phyloP scores from a whole-genome alignment of 1,140 invertebrate species.

The Orchestia grillus region DNA sequence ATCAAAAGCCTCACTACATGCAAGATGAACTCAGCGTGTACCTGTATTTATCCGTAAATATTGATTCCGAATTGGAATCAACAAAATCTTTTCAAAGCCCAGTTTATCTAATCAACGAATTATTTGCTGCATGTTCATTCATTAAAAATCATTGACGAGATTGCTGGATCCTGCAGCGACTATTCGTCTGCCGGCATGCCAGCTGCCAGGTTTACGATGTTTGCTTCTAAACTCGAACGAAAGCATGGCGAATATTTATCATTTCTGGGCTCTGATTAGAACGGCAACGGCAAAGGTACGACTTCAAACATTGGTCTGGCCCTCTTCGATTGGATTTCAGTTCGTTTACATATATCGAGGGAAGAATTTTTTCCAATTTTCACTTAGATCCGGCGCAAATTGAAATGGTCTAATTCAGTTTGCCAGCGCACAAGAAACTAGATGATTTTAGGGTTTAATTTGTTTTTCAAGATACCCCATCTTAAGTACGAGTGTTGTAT shows the following conservation, averaged over 20 bases:
- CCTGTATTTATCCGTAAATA: background rate
- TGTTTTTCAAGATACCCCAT: background rate
- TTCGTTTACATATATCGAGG: background rate
- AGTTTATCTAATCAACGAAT: background rate
- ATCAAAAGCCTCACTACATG: background rate
- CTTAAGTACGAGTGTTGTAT: background rate
- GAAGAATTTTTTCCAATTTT: background rate
- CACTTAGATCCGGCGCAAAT: background rate
- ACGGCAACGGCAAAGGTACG: background rate
- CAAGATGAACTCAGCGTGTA: background rate
- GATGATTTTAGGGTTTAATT: background rate
- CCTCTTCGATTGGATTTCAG: conserved; percentile 1
- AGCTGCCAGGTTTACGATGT: background rate
- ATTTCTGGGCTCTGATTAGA: background rate
- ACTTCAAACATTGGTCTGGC: conserved; percentile 11
- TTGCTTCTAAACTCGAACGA: background rate
- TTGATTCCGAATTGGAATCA: background rate
- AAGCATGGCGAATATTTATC: conserved; percentile 1
- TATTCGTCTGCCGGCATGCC: background rate
- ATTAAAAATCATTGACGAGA: background rate
- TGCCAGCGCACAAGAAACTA: background rate
- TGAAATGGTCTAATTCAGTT: background rate
- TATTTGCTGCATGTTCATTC: background rate
- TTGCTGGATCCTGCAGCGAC: background rate
- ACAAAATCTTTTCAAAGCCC: background rate